phyloP scores from a whole-genome alignment of 2,797 vertebrate species.

The Nannoperca australis region DNA sequence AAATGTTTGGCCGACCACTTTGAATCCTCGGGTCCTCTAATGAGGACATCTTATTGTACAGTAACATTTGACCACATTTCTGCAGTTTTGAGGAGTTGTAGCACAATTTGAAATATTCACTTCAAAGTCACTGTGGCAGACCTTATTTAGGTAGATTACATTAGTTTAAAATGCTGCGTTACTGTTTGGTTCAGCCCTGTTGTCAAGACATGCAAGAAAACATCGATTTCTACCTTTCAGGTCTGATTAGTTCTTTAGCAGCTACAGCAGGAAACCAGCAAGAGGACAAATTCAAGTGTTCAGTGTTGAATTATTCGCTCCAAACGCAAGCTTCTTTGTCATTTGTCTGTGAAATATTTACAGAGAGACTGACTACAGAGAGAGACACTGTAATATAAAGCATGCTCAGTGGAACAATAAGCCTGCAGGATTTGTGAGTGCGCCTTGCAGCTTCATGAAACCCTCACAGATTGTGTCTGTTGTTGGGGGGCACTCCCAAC shows the following conservation, averaged over 20 bases:
- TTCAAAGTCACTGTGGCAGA: not conserved
- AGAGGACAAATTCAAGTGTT: conserved; percentile 29
- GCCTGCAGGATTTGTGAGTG: conserved; percentile 5
- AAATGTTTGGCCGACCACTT: not conserved
- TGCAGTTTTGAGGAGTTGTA: not conserved
- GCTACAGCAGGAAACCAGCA: conserved; percentile 23
- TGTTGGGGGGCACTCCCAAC: not conserved
- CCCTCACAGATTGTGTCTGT: conserved; percentile 16
- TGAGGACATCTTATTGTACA: not conserved
- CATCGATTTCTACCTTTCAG: not conserved
- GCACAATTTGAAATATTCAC: not conserved
- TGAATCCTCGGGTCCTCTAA: not conserved
- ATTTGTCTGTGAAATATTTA: conserved; percentile 65
- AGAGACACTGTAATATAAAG: conserved; percentile 41
- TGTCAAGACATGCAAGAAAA: not conserved
- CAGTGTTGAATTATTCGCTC: conserved; percentile 44
- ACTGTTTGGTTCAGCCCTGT: not conserved
- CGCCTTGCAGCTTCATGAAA: conserved; percentile 11
- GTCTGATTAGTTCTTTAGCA: conserved; percentile 22
- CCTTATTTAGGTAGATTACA: not conserved
- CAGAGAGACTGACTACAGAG: conserved; percentile 55
- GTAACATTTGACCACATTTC: not conserved
- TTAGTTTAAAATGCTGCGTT: not conserved
- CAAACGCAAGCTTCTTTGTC: conserved; percentile 34
- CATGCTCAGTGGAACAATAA: conserved; percentile 28